Evolutionary conservation across 2,888 invertebrate species (phyloP), one percentile per base, ranked within the genome.

Genomic region (Cyclophora albipunctata): DNA sequence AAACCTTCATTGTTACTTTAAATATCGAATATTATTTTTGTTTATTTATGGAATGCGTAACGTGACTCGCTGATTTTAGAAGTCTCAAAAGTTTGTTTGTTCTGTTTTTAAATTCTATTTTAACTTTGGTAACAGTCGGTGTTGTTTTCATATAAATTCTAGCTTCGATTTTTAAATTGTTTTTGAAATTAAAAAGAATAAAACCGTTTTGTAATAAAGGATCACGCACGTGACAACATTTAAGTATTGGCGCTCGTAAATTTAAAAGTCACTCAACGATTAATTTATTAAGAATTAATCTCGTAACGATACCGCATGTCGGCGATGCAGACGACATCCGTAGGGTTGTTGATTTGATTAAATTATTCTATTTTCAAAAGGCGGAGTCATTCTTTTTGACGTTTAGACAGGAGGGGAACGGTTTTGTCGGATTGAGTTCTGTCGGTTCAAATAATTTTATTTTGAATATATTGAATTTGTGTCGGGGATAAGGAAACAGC

Each of bases 331-430:
- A 58, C 60, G 64, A 60, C 63, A 63, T 58, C 51, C 67, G 62
- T 66, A 67, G 52, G 59, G 53, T 52, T 63, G 69, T 69, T 74
- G 69, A 76, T 75, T 74, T 68, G 73, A 80, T 79, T 71, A 75
- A 58, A 60, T 57, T 57, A 58, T 57, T 54, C 35, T 57, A 52
- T 58, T 60, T 52, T 49, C 58, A 54, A 58, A 55, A 46, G 55
- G 45, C 55, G 56, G 37, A 55, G 60, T 60, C 60, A 57, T 53
- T 47, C 33, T 50, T 50, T 45, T 52, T 37, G 55, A 56, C 51
- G 53, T 53, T 48, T 44, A 34, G 46, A 46, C 45, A 54, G 55
- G 52, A 40, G 50, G 37, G 37, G 37, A 37, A 45, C 42, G 41
- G 51, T 47, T 51, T 44, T 45, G 49, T 40, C 54, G 47, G 53